Evolutionary conservation across 2,888 invertebrate species (phyloP), one percentile per base, ranked within the genome.

Genomic region (Andricus quercusramuli): DNA sequence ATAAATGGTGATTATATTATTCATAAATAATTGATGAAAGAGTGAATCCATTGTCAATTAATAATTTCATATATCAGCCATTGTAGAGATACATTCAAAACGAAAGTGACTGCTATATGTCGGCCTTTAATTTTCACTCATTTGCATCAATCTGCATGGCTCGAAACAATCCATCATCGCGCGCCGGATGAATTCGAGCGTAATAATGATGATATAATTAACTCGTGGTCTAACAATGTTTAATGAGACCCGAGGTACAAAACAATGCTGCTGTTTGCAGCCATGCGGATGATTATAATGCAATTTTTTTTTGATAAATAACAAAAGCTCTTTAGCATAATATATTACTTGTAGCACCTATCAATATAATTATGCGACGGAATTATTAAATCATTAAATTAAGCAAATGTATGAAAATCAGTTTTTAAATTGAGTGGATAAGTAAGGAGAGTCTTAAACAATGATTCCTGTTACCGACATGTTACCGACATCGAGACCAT

Each of bases 191-290:
- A 68, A 68, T 41, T 67, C 41, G n/a, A 20, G n/a, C 41, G n/a
- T 51, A 41, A 37, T 67, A 67, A 67, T 67, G 67, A 41, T 37
- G 66, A 67, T 67, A 67, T 67, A 67, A 67, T 67, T 67, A 67
- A 67, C 67, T 41, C 22, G 32, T 22, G 41, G 15, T 2, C 51
- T 65, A 67, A 67, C 37, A 37, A 67, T 17, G 41, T 37, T 67
- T 67, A 67, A 67, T 67, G 67, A 41, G 37, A 67, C 67, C 13
- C 22, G 37, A 66, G n/a, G 20, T 51, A 32, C 37, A 37, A 67
- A 67, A 67, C 37, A 67, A 67, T 67, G 11, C 51, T 51, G 8
- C 51, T 51, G 20, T 8, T 51, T 51, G 20, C n/a, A 51, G 17
- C n/a, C 51, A 51, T 51, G 51, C 51, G 8, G 20, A 51, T 51